Conservation (phyloP, 2,888 invertebrate species). For the Dryocosmus kuriphilus region DNA sequence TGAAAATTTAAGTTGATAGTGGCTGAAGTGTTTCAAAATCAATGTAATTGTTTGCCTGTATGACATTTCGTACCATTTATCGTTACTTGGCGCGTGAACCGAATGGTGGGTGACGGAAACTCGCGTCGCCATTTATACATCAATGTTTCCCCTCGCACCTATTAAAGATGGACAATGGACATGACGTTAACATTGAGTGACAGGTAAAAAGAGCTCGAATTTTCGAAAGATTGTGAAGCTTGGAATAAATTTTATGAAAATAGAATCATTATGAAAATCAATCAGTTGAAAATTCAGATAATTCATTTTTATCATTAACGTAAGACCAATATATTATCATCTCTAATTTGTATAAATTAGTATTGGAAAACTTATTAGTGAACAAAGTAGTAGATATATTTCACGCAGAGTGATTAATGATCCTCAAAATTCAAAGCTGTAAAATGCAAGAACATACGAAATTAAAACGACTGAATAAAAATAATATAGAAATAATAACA, state of each 20-base stretch:
- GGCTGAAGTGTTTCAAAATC: constrained; percentile 20
- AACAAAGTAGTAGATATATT: too few species aligned
- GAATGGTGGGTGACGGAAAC: constrained; percentile 39
- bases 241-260: neutral
- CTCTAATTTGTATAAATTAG: too few species aligned
- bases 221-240: constrained; percentile 12
- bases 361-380: too few species aligned
- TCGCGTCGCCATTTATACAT: constrained; percentile 30
- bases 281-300: neutral
- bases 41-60: constrained; percentile 28
- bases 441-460: too few species aligned
- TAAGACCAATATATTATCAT: neutral
- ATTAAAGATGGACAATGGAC: constrained; percentile 31
- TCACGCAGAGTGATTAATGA: too few species aligned
- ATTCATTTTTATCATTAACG: neutral
- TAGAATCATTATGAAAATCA: neutral
- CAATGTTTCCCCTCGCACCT: constrained; percentile 30
- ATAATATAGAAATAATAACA: too few species aligned
- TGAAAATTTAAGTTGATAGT: neutral
- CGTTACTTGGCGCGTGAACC: constrained; percentile 29
- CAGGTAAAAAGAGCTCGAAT: constrained; percentile 5
- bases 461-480: too few species aligned
- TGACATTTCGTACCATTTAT: constrained; percentile 31
- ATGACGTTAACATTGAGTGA: constrained; percentile 34
- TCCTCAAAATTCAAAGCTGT: too few species aligned